Evolutionary conservation across 2,797 vertebrate species (phyloP), one percentile per base, ranked within the genome.

Genomic region (Champsocephalus gunnari): DNA sequence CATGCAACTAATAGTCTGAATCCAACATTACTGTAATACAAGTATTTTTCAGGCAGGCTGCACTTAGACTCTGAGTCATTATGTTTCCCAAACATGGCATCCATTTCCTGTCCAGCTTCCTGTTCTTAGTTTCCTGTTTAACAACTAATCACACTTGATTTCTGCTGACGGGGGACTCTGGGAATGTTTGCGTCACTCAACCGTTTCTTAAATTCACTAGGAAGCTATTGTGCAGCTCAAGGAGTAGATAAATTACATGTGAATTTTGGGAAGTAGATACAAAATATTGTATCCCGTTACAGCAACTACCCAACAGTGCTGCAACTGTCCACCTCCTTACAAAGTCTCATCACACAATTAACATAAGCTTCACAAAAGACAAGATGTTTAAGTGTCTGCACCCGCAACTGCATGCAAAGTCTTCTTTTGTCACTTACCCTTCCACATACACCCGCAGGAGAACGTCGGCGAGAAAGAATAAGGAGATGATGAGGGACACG

Each of bases 381-480:
- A 16, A 10, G 19, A 32, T 47, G 49, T 21, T 38, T 12, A 54
- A 56, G 34, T 10, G 13, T 0, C 10, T 17, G 16, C 28, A n/a
- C 3, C 3, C 5, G n/a, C 3, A 1, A 14, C 9, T 32, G 9
- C 60, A 24, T 34, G 45, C 12, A 44, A 43, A 0, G 12, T n/a
- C 9, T 11, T 21, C 3, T 13, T 17, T 14, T 10, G 10, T 56
- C 41, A 63, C 97, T 95, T 93, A 99, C 98, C 97, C 96, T 90
- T 97, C 95, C 79, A 98, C 93, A 69, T 94, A 98, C 50, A 98
- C 85, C 17, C 95, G 95, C 71, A 99, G 93, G 64, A 98, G 91
- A 63, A 99, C 95, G 73, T 99, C 98, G 0, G 91, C 0, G 0
- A 98, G 92, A 70, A 98, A 99, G 90, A 98, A 99, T 74, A 97